A percentile compares a stretch with the other conserved stretches of the same genome.
These are phyloP conservation scores for Tylochromis polylepis DNA, from an alignment of 2,113 vertebrate species.

Conservation along the genomic window DNA sequence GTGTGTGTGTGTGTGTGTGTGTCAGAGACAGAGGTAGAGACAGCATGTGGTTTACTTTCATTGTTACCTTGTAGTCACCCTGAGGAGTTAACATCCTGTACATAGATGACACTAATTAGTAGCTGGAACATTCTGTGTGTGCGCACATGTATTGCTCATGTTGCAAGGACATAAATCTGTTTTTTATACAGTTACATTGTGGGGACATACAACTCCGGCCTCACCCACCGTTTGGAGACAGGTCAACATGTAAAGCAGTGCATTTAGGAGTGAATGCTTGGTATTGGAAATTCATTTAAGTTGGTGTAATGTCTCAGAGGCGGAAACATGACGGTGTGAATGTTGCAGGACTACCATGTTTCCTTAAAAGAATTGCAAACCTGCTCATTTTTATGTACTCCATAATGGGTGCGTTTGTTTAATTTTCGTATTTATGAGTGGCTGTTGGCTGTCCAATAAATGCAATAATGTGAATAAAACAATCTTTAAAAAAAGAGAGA, in stretches of 20 bases:
- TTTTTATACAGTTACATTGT: not conserved
- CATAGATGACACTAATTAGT: slow-evolving; percentile 33
- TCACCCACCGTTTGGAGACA: not conserved
- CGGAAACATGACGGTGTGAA: not conserved
- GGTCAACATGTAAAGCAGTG: not conserved
- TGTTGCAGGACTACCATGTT: not conserved
- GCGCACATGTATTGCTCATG: not conserved
- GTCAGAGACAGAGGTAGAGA: not conserved
- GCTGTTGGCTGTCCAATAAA: too few species aligned
- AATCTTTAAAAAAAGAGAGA: not conserved
- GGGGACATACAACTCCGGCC: not conserved
- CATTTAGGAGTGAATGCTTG: not conserved
- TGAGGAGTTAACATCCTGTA: slow-evolving; percentile 30
- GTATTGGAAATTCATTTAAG: not conserved
- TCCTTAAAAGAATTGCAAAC: not conserved
- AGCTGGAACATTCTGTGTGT: not conserved
- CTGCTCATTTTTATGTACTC: not conserved
- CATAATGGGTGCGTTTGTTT: not conserved
- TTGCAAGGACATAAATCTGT: not conserved
- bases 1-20: not conserved
- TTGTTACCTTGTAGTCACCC: slow-evolving; percentile 23
- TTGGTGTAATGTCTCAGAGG: not conserved
- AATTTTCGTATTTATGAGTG: too few species aligned
- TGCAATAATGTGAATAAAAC: too few species aligned
- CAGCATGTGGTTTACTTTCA: not conserved